A percentile compares a stretch with the other conserved stretches of the same genome.
Evolutionary conservation across 2,797 vertebrate genomes (phyloP).

Genomic region (Limnodromus scolopaceus): DNA sequence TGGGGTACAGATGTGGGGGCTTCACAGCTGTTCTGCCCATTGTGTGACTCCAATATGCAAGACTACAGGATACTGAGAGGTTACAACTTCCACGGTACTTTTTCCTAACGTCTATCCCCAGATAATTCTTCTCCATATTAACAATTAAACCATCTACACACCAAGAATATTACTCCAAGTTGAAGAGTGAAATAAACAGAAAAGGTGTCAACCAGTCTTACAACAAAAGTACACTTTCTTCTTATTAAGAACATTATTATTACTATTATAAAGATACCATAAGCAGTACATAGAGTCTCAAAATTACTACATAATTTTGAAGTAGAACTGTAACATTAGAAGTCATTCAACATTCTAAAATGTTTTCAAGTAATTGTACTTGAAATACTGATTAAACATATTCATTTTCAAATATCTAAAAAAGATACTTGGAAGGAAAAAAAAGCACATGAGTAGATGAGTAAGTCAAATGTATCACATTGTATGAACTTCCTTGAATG

Average conservation of each 20-base stretch:
- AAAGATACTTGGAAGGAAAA: neutral
- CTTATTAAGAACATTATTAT: neutral
- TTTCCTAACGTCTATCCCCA: neutral
- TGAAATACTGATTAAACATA: neutral
- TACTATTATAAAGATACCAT: neutral
- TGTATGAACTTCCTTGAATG: neutral
- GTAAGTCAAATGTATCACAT: neutral
- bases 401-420: neutral
- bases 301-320: neutral
- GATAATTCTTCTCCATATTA: neutral
- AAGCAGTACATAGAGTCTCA: neutral
- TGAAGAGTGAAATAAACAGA: neutral
- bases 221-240: neutral
- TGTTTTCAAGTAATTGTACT: neutral
- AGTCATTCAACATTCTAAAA: neutral
- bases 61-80: neutral
- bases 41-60: neutral
- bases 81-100: neutral
- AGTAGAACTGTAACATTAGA: neutral
- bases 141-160: neutral
- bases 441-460: neutral
- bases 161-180: neutral
- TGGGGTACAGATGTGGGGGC: neutral
- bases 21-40: neutral
- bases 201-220: neutral